Base-by-base conservation (phyloP, 2,113 vertebrate species). In the Cettia cetti region DNA sequence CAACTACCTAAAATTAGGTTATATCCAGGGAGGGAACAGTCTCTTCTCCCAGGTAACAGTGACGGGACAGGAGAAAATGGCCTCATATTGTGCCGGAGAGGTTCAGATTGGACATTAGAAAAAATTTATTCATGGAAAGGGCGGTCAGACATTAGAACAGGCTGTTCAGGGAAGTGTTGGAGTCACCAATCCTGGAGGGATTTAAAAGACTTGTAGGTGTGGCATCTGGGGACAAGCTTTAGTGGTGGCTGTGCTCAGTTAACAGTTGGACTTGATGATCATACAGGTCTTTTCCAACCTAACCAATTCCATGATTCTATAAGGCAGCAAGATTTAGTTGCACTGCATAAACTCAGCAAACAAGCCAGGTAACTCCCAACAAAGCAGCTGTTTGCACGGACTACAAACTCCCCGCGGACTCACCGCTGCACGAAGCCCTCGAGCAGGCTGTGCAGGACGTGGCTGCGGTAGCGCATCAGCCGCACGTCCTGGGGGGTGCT, bases 361-460 rank as follows among this genome's bases (percentile, higher is more conserved):
- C 28, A 27, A 57, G 26, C 15, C 66, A 52, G 21, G 17, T 47
- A 37, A 64, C 21, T 18, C 2, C 45, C 13, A 39, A 40, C 11
- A 50, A 64, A 86, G 54, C 31, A 80, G 42, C 52, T 45, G 80
- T 66, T 26, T 76, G 59, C 44, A 63, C 0, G 15, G 52, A 42
- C 16, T 18, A 16, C 13, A 39, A 82, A 16, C 3, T 7, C 5
- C 31, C 42, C 8, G 1, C 0, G 54, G 37, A 81, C 98, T 98
- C 96, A 99, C 99, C 99, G 99, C 97, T 99, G 99, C 76, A 99
- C 99, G 61, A 99, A 99, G 80, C 99, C 99, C 92, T 99, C 99
- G 89, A 99, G 98, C 78, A 99, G 98, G 97, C 99, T 99, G 96
- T 99, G 99, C 66, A 99, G 98, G 86, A 99, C 99, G 7, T 99